phyloP scores from a whole-genome alignment of 2,113 vertebrate species.

The Todiramphus chloris region DNA sequence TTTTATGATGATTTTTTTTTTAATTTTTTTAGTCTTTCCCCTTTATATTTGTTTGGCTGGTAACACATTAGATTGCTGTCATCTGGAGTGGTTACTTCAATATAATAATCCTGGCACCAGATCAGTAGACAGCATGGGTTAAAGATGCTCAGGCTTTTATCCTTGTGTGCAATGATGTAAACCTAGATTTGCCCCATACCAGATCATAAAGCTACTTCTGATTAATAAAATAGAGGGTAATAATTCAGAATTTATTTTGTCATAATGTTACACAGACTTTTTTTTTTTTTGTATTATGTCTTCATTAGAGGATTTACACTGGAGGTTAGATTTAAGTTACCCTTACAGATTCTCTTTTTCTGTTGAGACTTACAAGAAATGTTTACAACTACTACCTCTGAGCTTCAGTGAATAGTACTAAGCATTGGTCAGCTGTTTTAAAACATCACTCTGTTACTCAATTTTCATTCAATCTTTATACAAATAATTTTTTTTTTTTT shows the following conservation, averaged over 20 bases:
- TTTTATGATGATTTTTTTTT: background rate
- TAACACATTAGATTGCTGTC: background rate
- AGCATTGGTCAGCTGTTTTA: background rate
- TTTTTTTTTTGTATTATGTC: background rate
- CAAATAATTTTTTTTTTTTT: background rate
- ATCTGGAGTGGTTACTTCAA: background rate
- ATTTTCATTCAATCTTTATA: background rate
- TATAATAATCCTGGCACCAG: background rate
- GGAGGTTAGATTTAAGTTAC: background rate
- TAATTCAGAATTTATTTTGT: background rate
- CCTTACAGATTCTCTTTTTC: background rate
- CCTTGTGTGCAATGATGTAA: background rate
- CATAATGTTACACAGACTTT: background rate
- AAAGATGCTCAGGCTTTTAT: background rate
- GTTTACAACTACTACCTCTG: background rate
- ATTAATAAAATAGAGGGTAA: background rate
- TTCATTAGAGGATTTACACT: background rate
- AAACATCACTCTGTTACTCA: background rate
- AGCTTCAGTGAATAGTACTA: background rate
- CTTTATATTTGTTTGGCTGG: background rate
- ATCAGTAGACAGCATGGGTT: background rate
- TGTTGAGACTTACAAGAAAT: background rate
- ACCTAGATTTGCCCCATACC: background rate
- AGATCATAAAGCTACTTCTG: background rate
- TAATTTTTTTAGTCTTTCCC: background rate